A percentile compares a stretch with the other conserved stretches of the same genome.
Conservation (phyloP, 2,888 invertebrate species). For the Abrostola triplasia region DNA sequence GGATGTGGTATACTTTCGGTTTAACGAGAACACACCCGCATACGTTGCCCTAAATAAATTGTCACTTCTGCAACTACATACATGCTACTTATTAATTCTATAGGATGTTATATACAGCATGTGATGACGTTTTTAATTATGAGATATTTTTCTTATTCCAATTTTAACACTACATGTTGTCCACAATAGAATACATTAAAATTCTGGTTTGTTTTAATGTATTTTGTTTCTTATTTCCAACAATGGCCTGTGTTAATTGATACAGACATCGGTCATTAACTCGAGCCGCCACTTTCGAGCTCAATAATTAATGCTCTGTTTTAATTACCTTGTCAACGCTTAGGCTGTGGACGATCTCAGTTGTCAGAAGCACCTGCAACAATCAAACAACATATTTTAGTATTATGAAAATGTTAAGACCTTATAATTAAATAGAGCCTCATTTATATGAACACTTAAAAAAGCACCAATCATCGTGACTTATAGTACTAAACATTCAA, state of each 20-base stretch:
- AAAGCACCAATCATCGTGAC: no score
- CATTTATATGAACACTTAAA: no score
- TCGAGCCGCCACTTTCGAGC: slow-evolving; percentile 51
- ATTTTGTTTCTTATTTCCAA: slow-evolving; percentile 16
- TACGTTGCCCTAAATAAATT: slow-evolving; percentile 57
- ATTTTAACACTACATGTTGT: slow-evolving; percentile 6
- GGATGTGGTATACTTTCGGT: slow-evolving; percentile 86
- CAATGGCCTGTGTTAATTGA: slow-evolving; percentile 33
- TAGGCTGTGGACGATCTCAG: slow-evolving; percentile 58
- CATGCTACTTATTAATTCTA: slow-evolving; percentile 42
- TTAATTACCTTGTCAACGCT: slow-evolving; percentile 73
- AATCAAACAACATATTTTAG: slow-evolving; percentile 60
- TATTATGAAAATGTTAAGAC: slow-evolving; percentile 29
- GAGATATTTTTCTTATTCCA: slow-evolving; percentile 10
- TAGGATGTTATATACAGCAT: slow-evolving; percentile 22
- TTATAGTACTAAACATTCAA: no score
- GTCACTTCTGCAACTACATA: slow-evolving; percentile 31
- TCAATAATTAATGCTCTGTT: slow-evolving; percentile 54
- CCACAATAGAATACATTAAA: slow-evolving; percentile 19
- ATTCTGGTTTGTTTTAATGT: slow-evolving; percentile 10
- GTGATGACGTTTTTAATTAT: slow-evolving; percentile 37
- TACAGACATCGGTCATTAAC: slow-evolving; percentile 51
- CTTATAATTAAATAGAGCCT: no score
- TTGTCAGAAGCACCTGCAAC: slow-evolving; percentile 68
- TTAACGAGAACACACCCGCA: slow-evolving; percentile 80